Conservation (phyloP, 2,113 vertebrate genomes). For the Agapornis roseicollis region DNA sequence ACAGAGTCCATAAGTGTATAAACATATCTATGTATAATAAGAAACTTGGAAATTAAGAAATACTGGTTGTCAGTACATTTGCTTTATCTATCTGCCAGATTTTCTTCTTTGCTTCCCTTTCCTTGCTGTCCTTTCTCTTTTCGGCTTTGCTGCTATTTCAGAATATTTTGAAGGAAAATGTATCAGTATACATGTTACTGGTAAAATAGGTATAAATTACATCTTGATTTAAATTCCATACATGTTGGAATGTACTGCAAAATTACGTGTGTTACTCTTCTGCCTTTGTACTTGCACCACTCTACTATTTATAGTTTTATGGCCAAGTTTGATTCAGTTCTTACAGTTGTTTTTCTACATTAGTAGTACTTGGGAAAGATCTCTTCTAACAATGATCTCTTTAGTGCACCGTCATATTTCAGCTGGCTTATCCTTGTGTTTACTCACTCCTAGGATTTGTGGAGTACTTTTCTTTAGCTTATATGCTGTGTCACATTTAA, state of each 20-base stretch:
- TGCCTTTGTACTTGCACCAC: neutral
- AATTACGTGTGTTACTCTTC: neutral
- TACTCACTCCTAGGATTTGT: neutral
- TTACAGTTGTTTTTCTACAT: neutral
- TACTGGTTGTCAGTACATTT: neutral
- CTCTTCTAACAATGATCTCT: neutral
- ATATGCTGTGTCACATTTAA: neutral
- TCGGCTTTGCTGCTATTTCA: neutral
- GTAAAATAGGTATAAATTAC: neutral
- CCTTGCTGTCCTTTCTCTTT: neutral
- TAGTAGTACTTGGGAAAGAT: neutral
- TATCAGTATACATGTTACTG: neutral
- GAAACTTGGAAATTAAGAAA: neutral
- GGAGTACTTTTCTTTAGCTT: neutral
- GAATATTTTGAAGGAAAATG: neutral
- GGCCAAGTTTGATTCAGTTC: neutral
- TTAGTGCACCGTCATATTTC: neutral
- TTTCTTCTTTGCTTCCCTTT: neutral
- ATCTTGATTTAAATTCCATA: neutral
- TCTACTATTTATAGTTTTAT: neutral
- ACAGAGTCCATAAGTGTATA: accelerated
- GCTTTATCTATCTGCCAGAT: neutral
- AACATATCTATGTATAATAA: neutral
- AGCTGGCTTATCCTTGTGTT: neutral
- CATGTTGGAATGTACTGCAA: neutral